Percentiles rank a stretch among this genome's conserved stretches.
These are phyloP conservation scores for Bathynomus jamesi DNA, from an alignment of 1,140 invertebrate species.

Conservation along the genomic window DNA sequence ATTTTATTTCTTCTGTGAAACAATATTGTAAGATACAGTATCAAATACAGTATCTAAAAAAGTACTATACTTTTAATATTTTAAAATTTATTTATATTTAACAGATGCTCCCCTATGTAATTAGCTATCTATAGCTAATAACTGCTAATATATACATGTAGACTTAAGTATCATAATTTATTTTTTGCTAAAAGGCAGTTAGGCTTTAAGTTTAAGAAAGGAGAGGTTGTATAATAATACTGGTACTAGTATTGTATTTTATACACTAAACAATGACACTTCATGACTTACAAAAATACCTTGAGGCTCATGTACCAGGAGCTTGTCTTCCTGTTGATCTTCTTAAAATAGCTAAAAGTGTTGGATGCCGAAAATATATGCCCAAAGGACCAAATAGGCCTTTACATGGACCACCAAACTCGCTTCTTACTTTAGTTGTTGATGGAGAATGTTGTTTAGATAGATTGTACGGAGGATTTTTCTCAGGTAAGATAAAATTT, in stretches of 20 bases:
- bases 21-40: no score
- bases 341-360: constrained; percentile 60
- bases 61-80: no score
- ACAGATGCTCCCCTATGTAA: background rate
- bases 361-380: constrained; percentile 45
- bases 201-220: background rate
- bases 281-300: constrained; percentile 61
- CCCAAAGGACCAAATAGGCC: constrained; percentile 4
- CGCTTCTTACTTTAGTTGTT: constrained; percentile 61
- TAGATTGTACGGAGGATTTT: constrained; percentile 84
- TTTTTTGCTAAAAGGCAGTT: background rate
- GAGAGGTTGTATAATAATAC: background rate
- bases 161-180: background rate
- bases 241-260: background rate
- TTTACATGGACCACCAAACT: background rate
- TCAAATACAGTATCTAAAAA: no score
- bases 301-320: constrained; percentile 57
- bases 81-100: no score
- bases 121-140: background rate
- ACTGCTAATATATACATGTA: background rate
- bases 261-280: constrained; percentile 51
- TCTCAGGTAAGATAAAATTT: constrained; percentile 57
- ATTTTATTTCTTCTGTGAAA: no score
- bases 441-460: constrained; percentile 86
- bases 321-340: constrained; percentile 64